Conservation (phyloP, 2,797 vertebrate genomes). For the Tympanoctomys barrerae region DNA sequence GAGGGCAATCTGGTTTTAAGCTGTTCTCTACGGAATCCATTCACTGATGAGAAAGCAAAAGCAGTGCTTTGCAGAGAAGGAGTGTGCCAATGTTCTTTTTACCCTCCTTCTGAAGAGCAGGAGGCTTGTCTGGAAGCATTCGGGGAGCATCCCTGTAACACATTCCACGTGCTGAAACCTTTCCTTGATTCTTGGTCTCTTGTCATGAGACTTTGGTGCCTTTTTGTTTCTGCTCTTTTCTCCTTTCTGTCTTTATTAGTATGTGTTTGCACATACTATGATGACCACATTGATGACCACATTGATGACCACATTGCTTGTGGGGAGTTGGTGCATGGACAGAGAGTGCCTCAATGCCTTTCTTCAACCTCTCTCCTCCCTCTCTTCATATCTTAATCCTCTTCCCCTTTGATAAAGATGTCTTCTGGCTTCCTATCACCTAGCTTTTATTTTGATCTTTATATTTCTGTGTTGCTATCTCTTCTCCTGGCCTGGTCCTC, state of each 20-base stretch:
- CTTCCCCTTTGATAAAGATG: neutral
- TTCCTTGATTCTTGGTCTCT: neutral
- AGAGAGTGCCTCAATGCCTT: neutral
- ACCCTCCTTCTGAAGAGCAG: neutral
- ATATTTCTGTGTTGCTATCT: neutral
- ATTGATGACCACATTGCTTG: neutral
- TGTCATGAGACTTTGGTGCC: too few species aligned
- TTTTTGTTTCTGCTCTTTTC: neutral
- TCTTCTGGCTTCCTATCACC: neutral
- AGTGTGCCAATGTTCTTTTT: too few species aligned
- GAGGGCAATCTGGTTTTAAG: neutral
- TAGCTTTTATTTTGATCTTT: neutral
- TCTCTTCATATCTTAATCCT: neutral
- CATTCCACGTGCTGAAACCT: neutral
- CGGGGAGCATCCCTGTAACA: neutral
- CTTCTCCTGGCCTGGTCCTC: neutral
- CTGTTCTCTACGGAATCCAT: neutral
- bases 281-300: neutral
- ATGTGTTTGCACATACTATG: neutral
- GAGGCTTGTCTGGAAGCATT: accelerated
- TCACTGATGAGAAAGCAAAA: neutral
- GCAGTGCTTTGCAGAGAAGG: neutral
- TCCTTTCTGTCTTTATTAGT: neutral
- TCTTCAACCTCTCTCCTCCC: neutral
- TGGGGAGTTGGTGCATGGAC: neutral